Conservation (phyloP, 2,797 vertebrate genomes). For the Ficedula albicollis region DNA sequence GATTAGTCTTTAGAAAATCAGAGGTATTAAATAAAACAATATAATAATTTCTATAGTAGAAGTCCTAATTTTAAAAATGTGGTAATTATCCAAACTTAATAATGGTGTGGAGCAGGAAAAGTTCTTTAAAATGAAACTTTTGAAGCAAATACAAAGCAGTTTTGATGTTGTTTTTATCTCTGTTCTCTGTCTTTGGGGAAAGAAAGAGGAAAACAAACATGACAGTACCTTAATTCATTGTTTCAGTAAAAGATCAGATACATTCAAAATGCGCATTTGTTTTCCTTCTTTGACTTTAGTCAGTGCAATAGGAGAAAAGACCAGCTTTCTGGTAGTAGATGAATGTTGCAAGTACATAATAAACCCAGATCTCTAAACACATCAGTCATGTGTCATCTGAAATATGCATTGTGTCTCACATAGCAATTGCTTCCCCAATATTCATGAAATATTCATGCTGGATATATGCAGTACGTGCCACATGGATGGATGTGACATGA, state of each 20-base stretch:
- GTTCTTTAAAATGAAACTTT: neutral
- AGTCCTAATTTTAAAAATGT: neutral
- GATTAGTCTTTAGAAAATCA: neutral
- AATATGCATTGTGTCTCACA: constrained; percentile 32
- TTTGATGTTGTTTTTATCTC: constrained; percentile 10
- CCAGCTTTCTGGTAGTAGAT: constrained; percentile 34
- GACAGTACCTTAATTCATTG: constrained; percentile 62
- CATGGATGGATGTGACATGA: neutral
- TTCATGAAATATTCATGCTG: constrained; percentile 53
- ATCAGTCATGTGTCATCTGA: constrained; percentile 62
- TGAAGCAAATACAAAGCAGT: neutral
- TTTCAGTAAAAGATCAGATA: constrained; percentile 57
- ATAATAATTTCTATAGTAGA: neutral
- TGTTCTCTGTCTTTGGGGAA: constrained; percentile 30
- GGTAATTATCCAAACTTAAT: neutral
- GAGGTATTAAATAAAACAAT: neutral
- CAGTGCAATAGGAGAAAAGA: constrained; percentile 8
- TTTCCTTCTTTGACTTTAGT: constrained; percentile 44
- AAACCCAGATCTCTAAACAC: constrained; percentile 53
- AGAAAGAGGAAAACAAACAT: constrained; percentile 43
- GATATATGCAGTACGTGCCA: neutral
- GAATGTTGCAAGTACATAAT: constrained; percentile 56
- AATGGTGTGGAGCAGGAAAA: neutral
- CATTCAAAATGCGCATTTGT: constrained; percentile 51
- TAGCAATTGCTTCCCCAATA: constrained; percentile 24